Evolutionary conservation across 2,797 vertebrate genomes (phyloP), one percentile per base, ranked within the genome.

Genomic region (Phoxinus dragarum): DNA sequence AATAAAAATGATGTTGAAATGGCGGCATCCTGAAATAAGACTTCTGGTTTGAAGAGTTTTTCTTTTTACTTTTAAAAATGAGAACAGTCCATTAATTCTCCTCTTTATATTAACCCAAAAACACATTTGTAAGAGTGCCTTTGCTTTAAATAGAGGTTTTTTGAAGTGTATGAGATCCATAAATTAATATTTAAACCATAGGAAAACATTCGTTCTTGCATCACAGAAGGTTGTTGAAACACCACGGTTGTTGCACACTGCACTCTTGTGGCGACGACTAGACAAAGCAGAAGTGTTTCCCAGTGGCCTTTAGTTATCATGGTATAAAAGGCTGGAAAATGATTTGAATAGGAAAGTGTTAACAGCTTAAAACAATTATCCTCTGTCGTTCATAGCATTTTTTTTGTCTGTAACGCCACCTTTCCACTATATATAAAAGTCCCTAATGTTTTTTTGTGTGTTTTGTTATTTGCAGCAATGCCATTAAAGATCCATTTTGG

Each of bases 1-100:
- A 95, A 95, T 96, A 95, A 96, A 96, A 94, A 88, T 94, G 93
- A 90, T 91, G 14, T 93, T 93, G 71, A 92, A 92, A 91, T 91
- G 85, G 91, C 87, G 61, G 93, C 92, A 93, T 87, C 89, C 88
- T 93, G 90, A 92, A 90, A 91, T 93, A 84, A 34, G n/a, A 47
- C 19, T 16, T 52, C 12, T 40, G 49, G 47, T 79, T 34, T 78
- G 31, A n/a, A 8, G 19, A 40, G 71, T 80, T 7, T 78, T n/a
- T 67, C 6, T 38, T 47, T 44, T 34, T 3, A 44, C 38, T 38
- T 54, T 27, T 38, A 17, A 66, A 34, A 34, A 66, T 40, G 61
- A 19, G 27, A 52, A 2, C 17, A 14, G 5, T 34, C 14, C 7
- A 11, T 72, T 23, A 4, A 17, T 52, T 17, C 1, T 66, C 10